These are phyloP conservation scores for Tiaroga cobitis DNA, from an alignment of 2,797 vertebrate genomes.

Conservation along the genomic window DNA sequence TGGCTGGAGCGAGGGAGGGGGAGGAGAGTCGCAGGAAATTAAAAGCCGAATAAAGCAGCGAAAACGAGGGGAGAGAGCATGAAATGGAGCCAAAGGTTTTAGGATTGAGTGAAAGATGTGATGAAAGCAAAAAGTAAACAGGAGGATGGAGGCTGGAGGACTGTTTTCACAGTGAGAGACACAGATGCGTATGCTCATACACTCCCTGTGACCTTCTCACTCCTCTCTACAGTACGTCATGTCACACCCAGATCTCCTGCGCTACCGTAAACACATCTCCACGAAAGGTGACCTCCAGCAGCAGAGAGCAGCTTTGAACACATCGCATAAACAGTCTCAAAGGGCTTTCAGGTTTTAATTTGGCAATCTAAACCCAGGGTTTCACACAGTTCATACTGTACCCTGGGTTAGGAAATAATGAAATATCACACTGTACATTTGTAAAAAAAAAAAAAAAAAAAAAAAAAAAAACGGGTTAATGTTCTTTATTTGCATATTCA, in stretches of 20 bases:
- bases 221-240: slow-evolving; percentile 2
- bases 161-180: slow-evolving; percentile 3
- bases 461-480: neutral
- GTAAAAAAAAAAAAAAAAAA: neutral
- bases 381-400: neutral
- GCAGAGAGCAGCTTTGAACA: neutral
- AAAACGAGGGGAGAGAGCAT: neutral
- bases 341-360: neutral
- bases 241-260: slow-evolving; percentile 27
- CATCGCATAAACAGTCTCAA: slow-evolving; percentile 1
- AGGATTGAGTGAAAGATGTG: neutral
- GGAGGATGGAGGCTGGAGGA: slow-evolving; percentile 4
- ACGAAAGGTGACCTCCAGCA: slow-evolving; percentile 19
- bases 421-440: neutral
- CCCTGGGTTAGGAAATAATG: neutral
- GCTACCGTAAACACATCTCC: slow-evolving; percentile 9
- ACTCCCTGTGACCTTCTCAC: slow-evolving; percentile 9
- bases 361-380: neutral
- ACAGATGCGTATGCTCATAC: slow-evolving; percentile 14
- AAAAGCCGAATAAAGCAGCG: slow-evolving; percentile 7
- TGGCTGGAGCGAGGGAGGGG: slow-evolving; percentile 30
- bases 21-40: slow-evolving; percentile 14
- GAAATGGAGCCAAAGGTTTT: slow-evolving; percentile 1
- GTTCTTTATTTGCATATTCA: neutral
- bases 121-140: slow-evolving; percentile 15